Percentiles rank a stretch among this genome's conserved stretches.
These are phyloP conservation scores for Brachystomella parvula DNA, from an alignment of 1,140 invertebrate genomes.

Conservation along the genomic window DNA sequence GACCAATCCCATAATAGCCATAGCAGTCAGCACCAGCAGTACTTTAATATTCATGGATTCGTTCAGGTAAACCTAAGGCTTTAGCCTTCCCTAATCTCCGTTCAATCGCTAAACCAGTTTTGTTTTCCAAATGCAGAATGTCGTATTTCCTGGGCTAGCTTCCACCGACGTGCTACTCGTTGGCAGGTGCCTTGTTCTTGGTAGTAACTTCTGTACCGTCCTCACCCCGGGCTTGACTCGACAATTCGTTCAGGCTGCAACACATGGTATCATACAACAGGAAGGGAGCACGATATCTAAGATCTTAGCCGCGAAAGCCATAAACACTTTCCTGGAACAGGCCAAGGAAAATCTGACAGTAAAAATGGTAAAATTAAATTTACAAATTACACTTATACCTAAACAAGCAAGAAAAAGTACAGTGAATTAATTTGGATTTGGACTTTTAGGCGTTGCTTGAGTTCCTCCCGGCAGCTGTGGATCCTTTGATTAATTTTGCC, in stretches of 20 bases:
- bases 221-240: constrained; percentile 51
- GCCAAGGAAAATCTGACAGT: constrained; percentile 27
- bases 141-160: constrained; percentile 47
- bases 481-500: constrained; percentile 48
- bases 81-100: too few species aligned
- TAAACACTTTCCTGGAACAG: constrained; percentile 26
- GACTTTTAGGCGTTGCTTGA: constrained; percentile 36
- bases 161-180: constrained; percentile 54
- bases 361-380: constrained; percentile 20
- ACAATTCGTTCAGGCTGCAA: constrained; percentile 56
- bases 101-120: constrained; percentile 11
- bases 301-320: constrained; percentile 33
- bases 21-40: constrained; percentile 41
- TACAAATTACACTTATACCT: too few species aligned
- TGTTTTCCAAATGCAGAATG: constrained; percentile 44
- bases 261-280: constrained; percentile 52
- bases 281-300: constrained; percentile 48
- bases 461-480: constrained; percentile 48
- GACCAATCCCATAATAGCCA: neutral
- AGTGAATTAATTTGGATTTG: constrained; percentile 10
- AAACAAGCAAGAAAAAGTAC: neutral
- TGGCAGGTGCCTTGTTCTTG: constrained; percentile 62
- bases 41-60: constrained; percentile 61
- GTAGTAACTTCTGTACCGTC: constrained; percentile 57
- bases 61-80: constrained; percentile 49